Conservation (phyloP, 2,888 invertebrate species). For the Ennomos fuscantarius region DNA sequence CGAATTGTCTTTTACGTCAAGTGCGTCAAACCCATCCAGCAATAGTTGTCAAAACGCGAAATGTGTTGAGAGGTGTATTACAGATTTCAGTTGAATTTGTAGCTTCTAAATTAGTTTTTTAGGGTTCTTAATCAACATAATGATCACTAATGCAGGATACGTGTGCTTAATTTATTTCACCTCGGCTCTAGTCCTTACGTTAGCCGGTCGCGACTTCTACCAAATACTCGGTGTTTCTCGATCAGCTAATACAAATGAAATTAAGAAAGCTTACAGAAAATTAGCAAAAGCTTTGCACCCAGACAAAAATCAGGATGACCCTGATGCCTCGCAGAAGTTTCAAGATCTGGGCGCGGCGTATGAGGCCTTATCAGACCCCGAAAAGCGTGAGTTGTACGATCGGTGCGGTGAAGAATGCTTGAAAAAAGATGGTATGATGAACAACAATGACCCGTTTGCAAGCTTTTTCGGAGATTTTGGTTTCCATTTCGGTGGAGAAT, state of each 20-base stretch:
- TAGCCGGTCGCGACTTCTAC: constrained; percentile 96
- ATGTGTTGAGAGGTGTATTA: constrained; percentile 59
- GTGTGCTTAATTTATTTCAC: constrained; percentile 72
- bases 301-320: constrained; percentile 98
- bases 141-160: constrained; percentile 68
- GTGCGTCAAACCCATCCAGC: constrained; percentile 56
- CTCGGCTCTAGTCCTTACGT: constrained; percentile 65
- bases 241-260: constrained; percentile 95
- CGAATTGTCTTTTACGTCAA: constrained; percentile 71
- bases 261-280: constrained; percentile 98
- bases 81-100: constrained; percentile 49
- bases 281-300: constrained; percentile 98
- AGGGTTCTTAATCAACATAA: constrained; percentile 60
- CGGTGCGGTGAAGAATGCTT: constrained; percentile 98
- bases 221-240: constrained; percentile 94
- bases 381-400: constrained; percentile 97
- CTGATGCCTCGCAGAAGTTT: constrained; percentile 96
- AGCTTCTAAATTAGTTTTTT: constrained; percentile 58
- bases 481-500: constrained; percentile 93
- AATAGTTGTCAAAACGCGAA: constrained; percentile 61
- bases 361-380: constrained; percentile 96
- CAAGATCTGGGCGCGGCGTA: constrained; percentile 98
- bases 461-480: constrained; percentile 99
- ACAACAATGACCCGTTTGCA: constrained; percentile 97
- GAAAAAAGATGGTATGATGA: constrained; percentile 95